Conservation (phyloP, 2,888 invertebrate genomes). For the Tanaodytes sp. region DNA sequence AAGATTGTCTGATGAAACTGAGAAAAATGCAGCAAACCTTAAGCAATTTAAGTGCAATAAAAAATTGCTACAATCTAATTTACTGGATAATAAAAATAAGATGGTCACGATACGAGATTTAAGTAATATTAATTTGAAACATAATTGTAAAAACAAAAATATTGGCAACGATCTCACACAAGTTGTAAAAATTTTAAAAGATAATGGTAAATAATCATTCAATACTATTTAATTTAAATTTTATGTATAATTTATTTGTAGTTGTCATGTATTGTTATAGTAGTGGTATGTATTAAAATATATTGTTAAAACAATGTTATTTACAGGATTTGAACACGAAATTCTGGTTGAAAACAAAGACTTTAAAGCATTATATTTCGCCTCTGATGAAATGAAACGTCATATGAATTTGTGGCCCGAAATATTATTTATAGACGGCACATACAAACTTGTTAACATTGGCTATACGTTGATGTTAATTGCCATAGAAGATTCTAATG, state of each 20-base stretch:
- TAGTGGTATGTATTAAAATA: too few relatives aligned
- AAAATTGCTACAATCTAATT: neutral
- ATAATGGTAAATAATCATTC: neutral
- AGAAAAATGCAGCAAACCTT: neutral
- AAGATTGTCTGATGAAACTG: neutral
- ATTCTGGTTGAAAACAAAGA: neutral
- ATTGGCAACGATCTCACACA: neutral
- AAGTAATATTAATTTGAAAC: neutral
- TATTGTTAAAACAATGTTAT: too few relatives aligned
- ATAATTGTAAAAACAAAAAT: neutral
- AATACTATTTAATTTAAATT: too few relatives aligned
- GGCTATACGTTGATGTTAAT: neutral
- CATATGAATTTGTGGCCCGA: conserved; percentile 5
- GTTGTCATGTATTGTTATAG: too few relatives aligned
- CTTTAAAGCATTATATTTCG: neutral
- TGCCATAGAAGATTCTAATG: neutral
- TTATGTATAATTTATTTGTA: too few relatives aligned
- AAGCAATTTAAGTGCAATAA: neutral
- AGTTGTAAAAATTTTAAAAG: neutral
- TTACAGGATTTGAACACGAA: too few relatives aligned
- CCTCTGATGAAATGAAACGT: neutral
- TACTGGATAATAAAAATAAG: neutral
- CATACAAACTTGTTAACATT: neutral
- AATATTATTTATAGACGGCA: conserved; percentile 3
- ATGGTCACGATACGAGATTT: neutral